Base-by-base conservation (phyloP, 1,140 invertebrate species). In the Hyphantria cunea region DNA sequence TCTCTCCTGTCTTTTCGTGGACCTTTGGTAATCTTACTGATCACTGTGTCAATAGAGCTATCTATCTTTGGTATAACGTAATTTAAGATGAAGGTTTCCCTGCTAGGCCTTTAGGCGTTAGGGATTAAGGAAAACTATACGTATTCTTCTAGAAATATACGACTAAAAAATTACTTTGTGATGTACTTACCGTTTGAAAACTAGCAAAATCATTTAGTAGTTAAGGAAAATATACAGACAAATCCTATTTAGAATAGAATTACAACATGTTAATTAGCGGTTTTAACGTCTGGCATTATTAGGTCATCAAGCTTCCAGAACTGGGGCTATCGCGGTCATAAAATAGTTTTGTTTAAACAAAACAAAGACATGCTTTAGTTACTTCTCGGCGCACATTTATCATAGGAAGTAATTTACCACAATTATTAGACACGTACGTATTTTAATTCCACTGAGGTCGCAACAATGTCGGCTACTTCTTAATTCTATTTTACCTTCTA, bases 371-470 rank as follows among this genome's bases (percentile, higher is more conserved):
- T 25, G 17, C 5, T 25, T 25, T 25, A 25, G 17, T 25, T 25
- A 3, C 17, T 25, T 25, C 17, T 25, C 17, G 5, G 17, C 5
- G 3, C 32, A 61, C 64, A 62, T 70, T 73, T 54, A 67, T 72
- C 70, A 64, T 68, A 72, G 86, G 86, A 89, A 89, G 84, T 87
- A 86, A 86, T 86, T 86, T 86, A 58, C 70, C 65, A 54, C 67
- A 41, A 65, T 79, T 80, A 85, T 85, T 81, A 72, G 66, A 56
- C 84, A 87, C 86, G 84, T 89, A 86, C 77, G 63, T 51, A 67
- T 73, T 69, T 70, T 68, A 80, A 74, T 82, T 72, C 69, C 67
- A 52, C 66, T 74, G 73, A 89, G 86, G 86, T 82, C 84, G 72
- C 62, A 0, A 67, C 80, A 81, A 82, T 84, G 83, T 70, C 82